Conservation (phyloP, 53 echinoderm and acorn worm genomes). For the Holothuria leucospilota region DNA sequence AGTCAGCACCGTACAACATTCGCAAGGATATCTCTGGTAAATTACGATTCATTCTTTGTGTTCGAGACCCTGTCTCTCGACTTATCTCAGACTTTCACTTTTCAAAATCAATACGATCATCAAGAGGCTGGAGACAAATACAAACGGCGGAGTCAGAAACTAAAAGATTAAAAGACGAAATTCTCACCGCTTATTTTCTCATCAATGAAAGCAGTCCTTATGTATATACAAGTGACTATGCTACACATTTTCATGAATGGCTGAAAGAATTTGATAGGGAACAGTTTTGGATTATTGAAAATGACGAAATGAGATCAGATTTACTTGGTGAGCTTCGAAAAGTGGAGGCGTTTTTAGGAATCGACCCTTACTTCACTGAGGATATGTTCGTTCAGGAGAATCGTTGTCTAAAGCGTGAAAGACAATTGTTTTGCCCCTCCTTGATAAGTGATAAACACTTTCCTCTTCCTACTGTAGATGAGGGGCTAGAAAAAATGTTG, state of each 20-base stretch:
- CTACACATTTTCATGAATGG: constrained; percentile 21
- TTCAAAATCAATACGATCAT: background rate
- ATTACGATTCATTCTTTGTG: background rate
- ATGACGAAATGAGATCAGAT: background rate
- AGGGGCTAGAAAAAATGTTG: no score
- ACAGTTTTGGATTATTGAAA: constrained; percentile 10
- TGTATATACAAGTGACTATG: constrained; percentile 23
- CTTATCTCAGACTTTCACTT: constrained; percentile 1
- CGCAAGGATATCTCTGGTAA: constrained; percentile 58
- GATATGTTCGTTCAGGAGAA: background rate
- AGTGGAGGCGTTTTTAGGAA: constrained; percentile 1
- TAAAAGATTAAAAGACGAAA: background rate
- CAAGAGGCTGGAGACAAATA: background rate
- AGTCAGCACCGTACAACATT: constrained; percentile 66
- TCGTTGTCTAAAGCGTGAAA: no score
- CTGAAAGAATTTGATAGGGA: constrained; percentile 13
- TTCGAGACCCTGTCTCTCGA: background rate
- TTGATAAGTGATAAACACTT: no score
- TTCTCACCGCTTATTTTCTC: background rate
- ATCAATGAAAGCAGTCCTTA: constrained; percentile 7
- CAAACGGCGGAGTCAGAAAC: background rate
- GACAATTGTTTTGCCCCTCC: no score
- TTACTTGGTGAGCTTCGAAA: background rate
- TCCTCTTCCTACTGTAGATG: no score
- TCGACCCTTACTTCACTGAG: background rate